These are phyloP conservation scores for Caprella mutica DNA, from an alignment of 2,888 invertebrate species.

Conservation along the genomic window DNA sequence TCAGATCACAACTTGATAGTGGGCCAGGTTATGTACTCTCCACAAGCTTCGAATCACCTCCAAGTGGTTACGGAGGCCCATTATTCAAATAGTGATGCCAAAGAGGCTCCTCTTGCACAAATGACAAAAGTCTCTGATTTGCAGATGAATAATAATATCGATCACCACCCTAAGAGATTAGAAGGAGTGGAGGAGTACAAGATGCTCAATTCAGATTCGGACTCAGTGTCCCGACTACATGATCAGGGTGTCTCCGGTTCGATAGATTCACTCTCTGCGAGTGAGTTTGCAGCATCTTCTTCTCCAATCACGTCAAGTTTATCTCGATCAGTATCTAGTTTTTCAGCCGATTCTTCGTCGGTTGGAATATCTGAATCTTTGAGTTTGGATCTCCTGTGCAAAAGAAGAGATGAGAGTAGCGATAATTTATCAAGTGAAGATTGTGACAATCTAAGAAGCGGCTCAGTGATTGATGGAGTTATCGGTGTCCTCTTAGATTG, in stretches of 20 bases:
- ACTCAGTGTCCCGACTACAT: not conserved
- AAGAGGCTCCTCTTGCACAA: no score
- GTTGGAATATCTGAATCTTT: not conserved
- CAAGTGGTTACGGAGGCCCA: no score
- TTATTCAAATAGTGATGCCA: no score
- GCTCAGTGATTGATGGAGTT: not conserved
- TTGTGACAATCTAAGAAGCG: not conserved
- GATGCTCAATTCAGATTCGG: constrained; percentile 5
- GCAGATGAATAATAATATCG: no score
- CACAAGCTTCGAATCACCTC: constrained; percentile 5
- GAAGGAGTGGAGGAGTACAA: no score
- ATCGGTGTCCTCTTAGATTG: not conserved
- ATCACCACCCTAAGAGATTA: no score
- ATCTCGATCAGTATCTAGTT: constrained; percentile 3
- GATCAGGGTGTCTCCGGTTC: no score
- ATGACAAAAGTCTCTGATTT: no score
- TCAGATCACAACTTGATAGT: constrained; percentile 62
- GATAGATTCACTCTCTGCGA: constrained; percentile 5
- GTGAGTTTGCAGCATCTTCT: not conserved
- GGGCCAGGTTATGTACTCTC: constrained; percentile 22
- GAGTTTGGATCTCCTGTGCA: not conserved
- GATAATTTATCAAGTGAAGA: no score
- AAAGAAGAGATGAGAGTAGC: no score
- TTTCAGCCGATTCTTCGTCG: constrained; percentile 3
- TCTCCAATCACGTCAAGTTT: constrained; percentile 3